A percentile compares a stretch with the other conserved stretches of the same genome.
Evolutionary conservation across 2,113 vertebrate species (phyloP).

Genomic region (Holacanthus passer): DNA sequence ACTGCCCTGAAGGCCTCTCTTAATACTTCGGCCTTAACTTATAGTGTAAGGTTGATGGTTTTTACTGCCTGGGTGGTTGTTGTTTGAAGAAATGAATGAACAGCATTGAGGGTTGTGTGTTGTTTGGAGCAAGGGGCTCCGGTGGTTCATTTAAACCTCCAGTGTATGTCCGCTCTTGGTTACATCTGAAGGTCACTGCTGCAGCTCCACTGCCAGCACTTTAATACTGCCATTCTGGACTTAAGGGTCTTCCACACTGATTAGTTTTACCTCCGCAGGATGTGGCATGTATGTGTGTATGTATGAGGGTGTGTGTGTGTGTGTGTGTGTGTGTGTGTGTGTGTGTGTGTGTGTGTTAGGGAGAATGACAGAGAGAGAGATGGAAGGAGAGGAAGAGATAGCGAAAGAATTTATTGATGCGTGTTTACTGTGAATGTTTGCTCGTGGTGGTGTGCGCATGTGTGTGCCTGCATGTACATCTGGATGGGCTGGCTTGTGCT

Average conservation of each 20-base stretch:
- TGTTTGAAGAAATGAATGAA: conserved; percentile 55
- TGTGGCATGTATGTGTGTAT: background rate
- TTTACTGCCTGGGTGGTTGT: conserved; percentile 46
- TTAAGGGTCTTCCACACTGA: conserved; percentile 68
- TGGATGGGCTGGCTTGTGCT: conserved; percentile 41
- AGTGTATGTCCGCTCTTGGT: conserved; percentile 36
- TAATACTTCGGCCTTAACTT: conserved; percentile 55
- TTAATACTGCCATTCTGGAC: conserved; percentile 57
- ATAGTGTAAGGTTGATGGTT: conserved; percentile 47
- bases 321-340: conserved; percentile 5
- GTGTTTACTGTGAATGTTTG: conserved; percentile 12
- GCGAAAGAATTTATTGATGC: conserved; percentile 5
- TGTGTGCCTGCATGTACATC: conserved; percentile 32
- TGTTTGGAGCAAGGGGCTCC: conserved; percentile 28
- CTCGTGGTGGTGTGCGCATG: background rate
- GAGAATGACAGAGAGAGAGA: background rate
- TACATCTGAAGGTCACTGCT: conserved; percentile 81
- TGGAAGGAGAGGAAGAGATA: too few relatives aligned
- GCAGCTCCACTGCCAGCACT: conserved; percentile 39
- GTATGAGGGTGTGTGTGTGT: background rate
- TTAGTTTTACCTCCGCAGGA: conserved; percentile 71
- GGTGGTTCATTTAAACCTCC: conserved; percentile 51
- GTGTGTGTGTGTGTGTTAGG: background rate
- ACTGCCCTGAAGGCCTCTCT: conserved; percentile 31
- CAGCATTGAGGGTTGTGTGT: conserved; percentile 9